phyloP scores from a whole-genome alignment of 1,140 invertebrate species.

The Megalopta genalis region DNA sequence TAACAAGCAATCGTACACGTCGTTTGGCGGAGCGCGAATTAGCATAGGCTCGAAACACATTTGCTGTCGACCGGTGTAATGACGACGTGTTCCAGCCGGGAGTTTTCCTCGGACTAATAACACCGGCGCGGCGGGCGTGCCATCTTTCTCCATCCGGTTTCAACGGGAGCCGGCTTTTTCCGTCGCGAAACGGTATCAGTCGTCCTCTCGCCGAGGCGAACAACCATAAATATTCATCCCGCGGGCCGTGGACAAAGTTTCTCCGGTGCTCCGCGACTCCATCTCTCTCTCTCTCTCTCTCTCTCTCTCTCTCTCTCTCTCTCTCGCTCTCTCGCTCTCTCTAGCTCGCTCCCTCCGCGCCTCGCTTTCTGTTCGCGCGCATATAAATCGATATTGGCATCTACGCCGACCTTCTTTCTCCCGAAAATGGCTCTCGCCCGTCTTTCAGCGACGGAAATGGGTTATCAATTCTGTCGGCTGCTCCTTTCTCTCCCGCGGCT shows the following conservation, averaged over 20 bases:
- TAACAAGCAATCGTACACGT: too few species aligned
- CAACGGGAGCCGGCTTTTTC: neutral
- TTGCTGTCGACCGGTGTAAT: neutral
- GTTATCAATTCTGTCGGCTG: slow-evolving; percentile 2
- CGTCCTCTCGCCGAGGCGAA: neutral
- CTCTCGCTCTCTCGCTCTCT: neutral
- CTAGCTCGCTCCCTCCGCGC: neutral
- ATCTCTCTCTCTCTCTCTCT: neutral
- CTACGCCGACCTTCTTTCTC: neutral
- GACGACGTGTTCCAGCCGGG: neutral
- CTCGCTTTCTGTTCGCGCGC: neutral
- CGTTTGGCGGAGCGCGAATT: neutral
- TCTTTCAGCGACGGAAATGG: slow-evolving; percentile 14
- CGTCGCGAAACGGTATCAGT: neutral
- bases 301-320: neutral
- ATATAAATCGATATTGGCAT: slow-evolving; percentile 12
- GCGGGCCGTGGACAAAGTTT: slow-evolving; percentile 7
- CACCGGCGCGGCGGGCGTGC: neutral
- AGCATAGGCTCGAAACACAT: neutral
- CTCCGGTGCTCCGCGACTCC: neutral
- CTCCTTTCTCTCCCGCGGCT: neutral
- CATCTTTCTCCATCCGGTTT: neutral
- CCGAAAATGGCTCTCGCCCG: slow-evolving; percentile 1
- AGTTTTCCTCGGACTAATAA: slow-evolving; percentile 8
- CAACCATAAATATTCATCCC: slow-evolving; percentile 28